Evolutionary conservation across 2,113 vertebrate species (phyloP).

Genomic region (Triplophysa siluroides): DNA sequence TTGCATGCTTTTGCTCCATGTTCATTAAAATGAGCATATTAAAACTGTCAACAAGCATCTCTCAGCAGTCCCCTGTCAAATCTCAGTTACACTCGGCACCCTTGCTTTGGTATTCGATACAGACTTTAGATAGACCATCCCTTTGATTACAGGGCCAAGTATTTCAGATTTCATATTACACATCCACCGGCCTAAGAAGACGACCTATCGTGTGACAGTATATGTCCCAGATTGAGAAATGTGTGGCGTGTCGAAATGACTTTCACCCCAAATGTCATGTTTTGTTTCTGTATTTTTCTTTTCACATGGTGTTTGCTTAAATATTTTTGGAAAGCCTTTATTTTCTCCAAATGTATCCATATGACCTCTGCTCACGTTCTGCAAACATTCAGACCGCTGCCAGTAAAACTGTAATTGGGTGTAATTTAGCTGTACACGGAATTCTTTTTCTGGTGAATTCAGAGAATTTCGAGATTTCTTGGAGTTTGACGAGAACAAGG

Average conservation of each 20-base stretch:
- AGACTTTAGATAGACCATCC: conserved; percentile 15
- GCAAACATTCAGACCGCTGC: background rate
- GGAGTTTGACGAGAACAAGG: background rate
- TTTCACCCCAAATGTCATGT: background rate
- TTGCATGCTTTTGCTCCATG: background rate
- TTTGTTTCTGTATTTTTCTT: conserved; percentile 14
- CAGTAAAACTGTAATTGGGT: background rate
- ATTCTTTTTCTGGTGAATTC: conserved; percentile 14
- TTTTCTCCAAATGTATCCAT: background rate
- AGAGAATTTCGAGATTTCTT: conserved; percentile 3
- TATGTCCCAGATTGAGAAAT: conserved; percentile 23
- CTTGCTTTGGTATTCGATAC: conserved; percentile 39
- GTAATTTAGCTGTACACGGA: conserved; percentile 2
- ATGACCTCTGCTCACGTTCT: conserved; percentile 28
- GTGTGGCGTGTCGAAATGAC: conserved; percentile 2
- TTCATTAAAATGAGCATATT: background rate
- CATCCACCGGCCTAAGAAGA: conserved; percentile 12
- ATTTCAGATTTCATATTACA: conserved; percentile 37
- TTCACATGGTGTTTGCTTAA: conserved; percentile 6
- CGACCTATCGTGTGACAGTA: conserved; percentile 1
- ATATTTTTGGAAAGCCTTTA: conserved; percentile 20
- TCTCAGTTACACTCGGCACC: conserved; percentile 23
- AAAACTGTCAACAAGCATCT: background rate
- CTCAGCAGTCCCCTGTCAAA: conserved; percentile 13
- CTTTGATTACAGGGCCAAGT: conserved; percentile 47